Evolutionary conservation across 2,888 invertebrate species (phyloP).

Genomic region (Parelbella ahira): DNA sequence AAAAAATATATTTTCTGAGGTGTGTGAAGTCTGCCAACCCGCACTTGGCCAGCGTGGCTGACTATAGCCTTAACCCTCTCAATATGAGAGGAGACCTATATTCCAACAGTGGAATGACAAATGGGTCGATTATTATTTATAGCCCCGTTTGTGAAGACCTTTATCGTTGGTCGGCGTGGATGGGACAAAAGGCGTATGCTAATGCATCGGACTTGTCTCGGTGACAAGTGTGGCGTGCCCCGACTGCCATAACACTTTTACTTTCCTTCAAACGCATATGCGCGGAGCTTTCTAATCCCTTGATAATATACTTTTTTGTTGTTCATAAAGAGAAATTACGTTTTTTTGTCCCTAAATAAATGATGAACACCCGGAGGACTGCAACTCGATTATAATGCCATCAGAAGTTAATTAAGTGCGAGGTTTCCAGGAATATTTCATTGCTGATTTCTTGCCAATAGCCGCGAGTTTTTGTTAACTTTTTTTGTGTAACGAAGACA

Average conservation of each 20-base stretch:
- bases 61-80: too few species aligned
- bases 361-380: background rate
- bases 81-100: too few species aligned
- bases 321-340: background rate
- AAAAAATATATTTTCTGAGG: too few species aligned
- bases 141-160: conserved; percentile 11
- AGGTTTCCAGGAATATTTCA: background rate
- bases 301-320: conserved; percentile 18
- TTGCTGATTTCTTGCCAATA: too few species aligned
- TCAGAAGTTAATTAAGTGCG: conserved; percentile 7
- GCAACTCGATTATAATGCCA: conserved; percentile 4
- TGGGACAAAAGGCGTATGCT: conserved; percentile 60
- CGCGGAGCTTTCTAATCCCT: conserved; percentile 22
- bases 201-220: conserved; percentile 51
- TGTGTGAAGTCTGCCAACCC: too few species aligned
- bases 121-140: too few species aligned
- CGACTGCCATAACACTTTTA: conserved; percentile 54
- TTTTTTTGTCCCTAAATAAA: background rate
- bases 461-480: too few species aligned
- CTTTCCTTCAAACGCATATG: conserved; percentile 38
- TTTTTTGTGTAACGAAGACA: too few species aligned
- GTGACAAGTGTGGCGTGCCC: conserved; percentile 36
- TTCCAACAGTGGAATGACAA: too few species aligned
- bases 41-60: too few species aligned
- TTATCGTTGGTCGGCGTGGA: conserved; percentile 33